Evolutionary conservation across 1,140 invertebrate genomes (phyloP), one percentile per base, ranked within the genome.

Genomic region (Anastatus disparis): DNA sequence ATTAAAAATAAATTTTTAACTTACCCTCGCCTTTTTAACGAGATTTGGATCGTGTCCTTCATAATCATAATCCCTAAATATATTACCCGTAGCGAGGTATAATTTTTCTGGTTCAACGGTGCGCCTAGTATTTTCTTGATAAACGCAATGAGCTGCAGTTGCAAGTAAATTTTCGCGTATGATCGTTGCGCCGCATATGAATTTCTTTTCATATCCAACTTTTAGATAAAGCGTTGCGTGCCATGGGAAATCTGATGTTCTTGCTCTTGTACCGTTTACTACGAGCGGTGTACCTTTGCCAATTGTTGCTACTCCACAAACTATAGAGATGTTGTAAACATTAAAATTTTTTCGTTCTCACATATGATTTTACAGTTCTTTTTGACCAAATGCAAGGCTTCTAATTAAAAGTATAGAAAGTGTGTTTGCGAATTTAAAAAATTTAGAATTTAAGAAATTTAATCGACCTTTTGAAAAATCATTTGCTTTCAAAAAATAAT

Each of bases 91-190:
- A 1, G 67, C 75, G 31, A 86, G 50, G 13, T 65, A 76, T 52
- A 74, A 80, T 44, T 70, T 64, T 0, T 70, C 69, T 3, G 80
- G 50, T 27, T 75, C 52, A 0, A 77, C 24, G 0, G 75, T 40
- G 29, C 20, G 50, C 55, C 63, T 68, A 6, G 31, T 35, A 35
- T 6, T 27, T 38, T 82, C 79, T n/a, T 83, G 72, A 44, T 72
- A 85, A 13, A 86, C 77, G 66, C 84, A 86, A 71, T 86, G 85
- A 0, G 85, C 84, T 6, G 85, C 85, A 4, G 84, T 86, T 20
- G 85, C 71, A 8, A 86, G 56, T 2, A 86, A 58, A 73, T 79
- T 72, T 0, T 77, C 67, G 10, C 76, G 74, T 29, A 86, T 80
- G 15, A 86, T 82, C 7, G 83, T 80, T 20, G 82, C 81, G 22